phyloP scores from a whole-genome alignment of 2,113 vertebrate species.

The Myotis yumanensis region DNA sequence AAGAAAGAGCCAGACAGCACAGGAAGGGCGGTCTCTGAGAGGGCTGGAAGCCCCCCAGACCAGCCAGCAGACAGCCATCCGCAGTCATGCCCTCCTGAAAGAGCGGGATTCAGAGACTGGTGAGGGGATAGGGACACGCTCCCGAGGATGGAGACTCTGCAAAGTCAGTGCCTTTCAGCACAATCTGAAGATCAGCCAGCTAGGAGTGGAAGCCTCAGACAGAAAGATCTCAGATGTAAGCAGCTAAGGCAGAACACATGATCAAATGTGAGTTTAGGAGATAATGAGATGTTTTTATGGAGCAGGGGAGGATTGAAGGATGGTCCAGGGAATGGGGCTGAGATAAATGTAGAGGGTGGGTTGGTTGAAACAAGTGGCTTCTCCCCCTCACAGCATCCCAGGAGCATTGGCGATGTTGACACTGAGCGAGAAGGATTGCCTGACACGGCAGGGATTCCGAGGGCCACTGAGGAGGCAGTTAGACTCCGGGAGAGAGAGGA shows the following conservation, averaged over 20 bases:
- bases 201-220: slow-evolving; percentile 68
- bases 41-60: neutral
- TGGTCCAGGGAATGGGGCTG: slow-evolving; percentile 62
- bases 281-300: slow-evolving; percentile 78
- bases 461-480: slow-evolving; percentile 34
- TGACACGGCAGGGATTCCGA: neutral
- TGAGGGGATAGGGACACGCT: neutral
- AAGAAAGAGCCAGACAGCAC: neutral
- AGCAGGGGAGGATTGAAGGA: slow-evolving; percentile 76
- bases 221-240: slow-evolving; percentile 73
- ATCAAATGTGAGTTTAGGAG: slow-evolving; percentile 78
- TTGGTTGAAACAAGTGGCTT: slow-evolving; percentile 49
- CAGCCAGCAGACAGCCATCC: too few relatives aligned
- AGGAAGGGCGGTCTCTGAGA: neutral
- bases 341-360: slow-evolving; percentile 71
- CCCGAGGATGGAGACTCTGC: neutral
- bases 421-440: slow-evolving; percentile 42
- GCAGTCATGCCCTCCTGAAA: neutral
- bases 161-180: neutral
- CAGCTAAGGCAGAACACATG: slow-evolving; percentile 73
- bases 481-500: neutral
- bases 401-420: slow-evolving; percentile 10
- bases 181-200: slow-evolving; percentile 69
- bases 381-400: neutral
- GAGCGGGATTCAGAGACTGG: neutral